phyloP scores from a whole-genome alignment of 2,888 invertebrate species.

The Rhopalosiphum nymphaeae region DNA sequence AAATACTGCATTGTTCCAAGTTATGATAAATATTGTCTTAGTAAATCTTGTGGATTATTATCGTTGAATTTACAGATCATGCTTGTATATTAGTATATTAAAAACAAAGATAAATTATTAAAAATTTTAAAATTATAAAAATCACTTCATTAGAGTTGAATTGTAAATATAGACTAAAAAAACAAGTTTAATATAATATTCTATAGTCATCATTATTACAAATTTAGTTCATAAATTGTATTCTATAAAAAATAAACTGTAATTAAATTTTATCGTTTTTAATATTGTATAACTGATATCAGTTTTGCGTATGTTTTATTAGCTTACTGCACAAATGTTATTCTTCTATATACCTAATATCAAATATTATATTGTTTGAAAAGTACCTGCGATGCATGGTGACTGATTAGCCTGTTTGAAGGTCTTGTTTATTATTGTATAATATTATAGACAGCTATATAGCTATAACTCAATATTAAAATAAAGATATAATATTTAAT shows the following conservation, averaged over 20 bases:
- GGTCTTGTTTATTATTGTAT: neutral
- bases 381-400: neutral
- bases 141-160: neutral
- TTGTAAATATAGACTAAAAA: neutral
- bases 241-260: neutral
- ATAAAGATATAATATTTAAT: too few species aligned
- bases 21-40: neutral
- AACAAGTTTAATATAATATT: neutral
- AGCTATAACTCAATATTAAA: too few species aligned
- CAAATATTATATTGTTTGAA: neutral
- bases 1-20: neutral
- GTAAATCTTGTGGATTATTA: neutral
- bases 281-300: neutral
- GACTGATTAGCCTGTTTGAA: neutral
- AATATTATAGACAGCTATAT: too few species aligned
- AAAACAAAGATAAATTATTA: neutral
- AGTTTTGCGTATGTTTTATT: neutral
- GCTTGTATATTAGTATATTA: neutral
- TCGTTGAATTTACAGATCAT: neutral
- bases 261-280: neutral
- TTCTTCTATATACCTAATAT: neutral
- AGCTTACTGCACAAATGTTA: neutral
- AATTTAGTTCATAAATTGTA: neutral
- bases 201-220: neutral
- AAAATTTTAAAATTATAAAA: neutral